phyloP scores from a whole-genome alignment of 2,113 vertebrate species.

The Accipiter virgatus region DNA sequence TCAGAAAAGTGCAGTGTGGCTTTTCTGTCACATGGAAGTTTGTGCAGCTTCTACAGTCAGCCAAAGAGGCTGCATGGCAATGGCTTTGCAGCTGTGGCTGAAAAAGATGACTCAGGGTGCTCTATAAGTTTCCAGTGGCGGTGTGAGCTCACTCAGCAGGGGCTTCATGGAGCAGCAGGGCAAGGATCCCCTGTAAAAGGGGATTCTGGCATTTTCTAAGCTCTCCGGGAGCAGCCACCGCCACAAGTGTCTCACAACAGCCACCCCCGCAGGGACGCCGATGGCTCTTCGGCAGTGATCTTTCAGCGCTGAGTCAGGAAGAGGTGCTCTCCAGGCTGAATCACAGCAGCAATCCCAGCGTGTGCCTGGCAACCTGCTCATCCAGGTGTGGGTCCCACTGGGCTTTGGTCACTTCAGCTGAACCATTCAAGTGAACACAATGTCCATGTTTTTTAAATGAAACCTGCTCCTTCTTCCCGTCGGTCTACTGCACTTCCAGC shows the following conservation, averaged over 20 bases:
- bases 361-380: neutral
- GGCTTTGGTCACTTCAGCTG: neutral
- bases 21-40: neutral
- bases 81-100: neutral
- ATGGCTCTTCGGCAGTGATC: neutral
- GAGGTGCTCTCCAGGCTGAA: neutral
- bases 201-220: neutral
- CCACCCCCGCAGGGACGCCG: neutral
- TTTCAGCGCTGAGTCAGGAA: neutral
- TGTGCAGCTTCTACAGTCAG: neutral
- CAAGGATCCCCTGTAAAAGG: neutral
- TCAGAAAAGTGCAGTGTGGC: neutral
- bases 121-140: neutral
- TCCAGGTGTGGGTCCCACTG: neutral
- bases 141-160: fast-evolving
- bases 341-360: neutral
- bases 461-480: neutral
- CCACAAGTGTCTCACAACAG: neutral
- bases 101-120: neutral
- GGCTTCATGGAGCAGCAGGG: neutral
- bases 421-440: neutral
- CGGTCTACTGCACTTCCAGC: neutral
- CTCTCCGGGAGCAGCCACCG: neutral
- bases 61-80: neutral
- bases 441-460: neutral